Base-by-base conservation (phyloP, 2,797 vertebrate genomes). In the Clamator glandarius region DNA sequence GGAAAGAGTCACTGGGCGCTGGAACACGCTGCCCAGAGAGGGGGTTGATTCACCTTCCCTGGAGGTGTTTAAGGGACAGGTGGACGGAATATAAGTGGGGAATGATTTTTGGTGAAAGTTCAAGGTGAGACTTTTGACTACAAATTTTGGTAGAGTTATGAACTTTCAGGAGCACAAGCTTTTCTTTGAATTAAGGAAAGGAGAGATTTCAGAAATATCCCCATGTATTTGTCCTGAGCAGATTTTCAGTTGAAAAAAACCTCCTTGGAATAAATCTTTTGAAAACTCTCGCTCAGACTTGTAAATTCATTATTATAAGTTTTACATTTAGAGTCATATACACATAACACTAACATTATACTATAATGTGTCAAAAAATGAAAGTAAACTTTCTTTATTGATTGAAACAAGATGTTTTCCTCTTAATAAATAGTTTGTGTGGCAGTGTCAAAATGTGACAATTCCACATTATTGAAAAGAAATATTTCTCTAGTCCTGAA, bases 391-490 rank as follows among this genome's bases (percentile, higher is more conserved):
- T 9, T 90, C 73, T 73, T 59, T 55, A 63, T 48, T 79, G 64
- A 95, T 80, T 85, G 72, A 78, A 95, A 74, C 75, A 96, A 90
- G 74, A 89, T 89, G 75, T 67, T 39, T 39, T 75, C 35, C 54
- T 87, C 77, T 63, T 67, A 78, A 63, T 28, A 75, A 93, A 61
- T 75, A 84, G 76, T 80, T 74, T 80, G 46, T 61, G 26, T 93
- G 91, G 64, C 75, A 62, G 42, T 74, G 82, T 92, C 92, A 92
- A 89, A 85, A 89, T 31, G 69, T 75, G 85, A 86, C 91, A 92
- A 87, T 91, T 89, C 54, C 54, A 87, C 9, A 15, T 44, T 88
- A 91, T 91, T 77, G 46, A 92, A 76, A 90, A 73, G 63, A 96
- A 95, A 87, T 83, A 89, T 89, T 94, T 91, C 44, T 41, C 79